Conservation (phyloP, 2,888 invertebrate genomes). For the Machimus rusticus region DNA sequence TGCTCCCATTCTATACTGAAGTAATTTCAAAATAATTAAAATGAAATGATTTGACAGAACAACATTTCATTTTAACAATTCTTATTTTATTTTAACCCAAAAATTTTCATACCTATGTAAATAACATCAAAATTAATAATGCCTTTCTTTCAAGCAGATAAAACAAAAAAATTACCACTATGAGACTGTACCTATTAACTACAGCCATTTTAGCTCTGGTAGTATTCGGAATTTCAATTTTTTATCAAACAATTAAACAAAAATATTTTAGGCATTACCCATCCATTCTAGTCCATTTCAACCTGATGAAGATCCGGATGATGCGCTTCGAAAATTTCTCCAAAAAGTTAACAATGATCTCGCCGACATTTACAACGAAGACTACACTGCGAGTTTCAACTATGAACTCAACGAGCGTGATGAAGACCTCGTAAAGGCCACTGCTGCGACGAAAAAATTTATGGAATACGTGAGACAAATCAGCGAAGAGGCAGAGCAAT, state of each 20-base stretch:
- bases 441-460: neutral
- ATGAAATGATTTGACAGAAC: too few species aligned
- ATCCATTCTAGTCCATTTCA: neutral
- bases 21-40: too few species aligned
- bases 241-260: neutral
- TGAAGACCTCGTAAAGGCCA: neutral
- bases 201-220: neutral
- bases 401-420: neutral
- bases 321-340: neutral
- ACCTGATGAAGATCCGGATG: neutral
- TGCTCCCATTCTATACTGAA: too few species aligned
- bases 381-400: neutral
- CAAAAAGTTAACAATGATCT: neutral
- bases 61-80: too few species aligned
- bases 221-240: neutral
- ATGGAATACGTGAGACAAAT: conserved; percentile 1
- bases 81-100: neutral
- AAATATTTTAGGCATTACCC: neutral
- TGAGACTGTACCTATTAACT: neutral
- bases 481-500: neutral
- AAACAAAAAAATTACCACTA: neutral
- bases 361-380: conserved; percentile 13
- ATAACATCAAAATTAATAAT: neutral
- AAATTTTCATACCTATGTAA: neutral
- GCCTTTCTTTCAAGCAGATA: neutral